A percentile compares a stretch with the other conserved stretches of the same genome.
phyloP scores from a whole-genome alignment of 2,113 vertebrate species.

The Saccopteryx bilineata region DNA sequence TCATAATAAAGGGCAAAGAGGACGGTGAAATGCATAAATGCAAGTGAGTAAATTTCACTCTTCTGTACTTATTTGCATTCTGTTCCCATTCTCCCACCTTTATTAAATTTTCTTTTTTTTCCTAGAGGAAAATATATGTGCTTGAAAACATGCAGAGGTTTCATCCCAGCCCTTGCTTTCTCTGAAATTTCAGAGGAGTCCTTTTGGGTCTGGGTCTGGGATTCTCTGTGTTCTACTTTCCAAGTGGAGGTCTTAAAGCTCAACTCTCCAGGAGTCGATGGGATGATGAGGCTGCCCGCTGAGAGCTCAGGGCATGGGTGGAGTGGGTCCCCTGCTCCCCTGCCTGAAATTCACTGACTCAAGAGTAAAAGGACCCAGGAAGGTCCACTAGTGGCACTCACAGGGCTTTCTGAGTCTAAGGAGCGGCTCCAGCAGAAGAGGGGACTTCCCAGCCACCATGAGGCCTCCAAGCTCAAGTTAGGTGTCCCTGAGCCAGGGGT shows the following conservation, averaged over 20 bases:
- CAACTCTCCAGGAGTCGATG: accelerated
- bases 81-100: not conserved
- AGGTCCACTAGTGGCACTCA: not conserved
- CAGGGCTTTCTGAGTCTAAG: not conserved
- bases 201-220: accelerated
- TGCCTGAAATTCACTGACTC: not conserved
- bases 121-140: not conserved
- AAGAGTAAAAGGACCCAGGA: not conserved
- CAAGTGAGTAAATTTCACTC: slow-evolving; percentile 30
- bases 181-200: not conserved
- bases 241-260: too few relatives aligned
- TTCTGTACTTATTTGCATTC: not conserved
- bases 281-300: too few relatives aligned
- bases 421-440: not conserved
- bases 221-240: not conserved
- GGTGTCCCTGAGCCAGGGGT: accelerated
- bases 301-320: accelerated
- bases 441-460: not conserved
- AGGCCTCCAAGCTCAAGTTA: accelerated
- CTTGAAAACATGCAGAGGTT: not conserved
- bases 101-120: not conserved
- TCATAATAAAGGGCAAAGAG: slow-evolving; percentile 62
- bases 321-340: not conserved
- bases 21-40: not conserved
- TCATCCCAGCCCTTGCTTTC: not conserved